A percentile compares a stretch with the other conserved stretches of the same genome.
Evolutionary conservation across 2,797 vertebrate genomes (phyloP).

Genomic region (Squalus acanthias): DNA sequence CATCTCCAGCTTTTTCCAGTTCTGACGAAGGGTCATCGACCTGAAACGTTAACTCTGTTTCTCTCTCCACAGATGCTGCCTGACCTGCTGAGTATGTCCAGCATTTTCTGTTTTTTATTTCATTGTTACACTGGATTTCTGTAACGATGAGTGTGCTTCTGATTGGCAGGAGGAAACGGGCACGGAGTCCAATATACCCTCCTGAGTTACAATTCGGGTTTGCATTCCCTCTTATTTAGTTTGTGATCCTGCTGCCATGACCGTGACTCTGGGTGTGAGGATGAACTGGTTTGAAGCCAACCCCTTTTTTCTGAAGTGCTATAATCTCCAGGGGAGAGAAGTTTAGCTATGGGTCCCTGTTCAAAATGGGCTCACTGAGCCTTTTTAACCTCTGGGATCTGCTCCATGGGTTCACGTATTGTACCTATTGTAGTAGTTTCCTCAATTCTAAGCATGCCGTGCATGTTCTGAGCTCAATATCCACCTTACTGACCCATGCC

Average conservation of each 20-base stretch:
- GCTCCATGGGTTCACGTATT: background rate
- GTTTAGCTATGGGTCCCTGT: background rate
- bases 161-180: background rate
- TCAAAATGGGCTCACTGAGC: background rate
- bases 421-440: background rate
- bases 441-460: background rate
- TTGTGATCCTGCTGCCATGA: background rate
- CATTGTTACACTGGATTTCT: background rate
- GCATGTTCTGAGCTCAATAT: slow-evolving; percentile 1
- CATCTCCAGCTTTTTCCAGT: no score
- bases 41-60: no score
- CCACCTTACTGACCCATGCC: background rate
- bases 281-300: background rate
- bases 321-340: background rate
- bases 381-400: no score
- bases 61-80: no score
- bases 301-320: background rate
- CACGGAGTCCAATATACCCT: background rate
- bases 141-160: background rate
- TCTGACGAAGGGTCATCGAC: no score
- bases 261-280: background rate
- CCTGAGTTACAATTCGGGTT: background rate
- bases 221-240: background rate
- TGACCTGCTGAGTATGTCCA: no score
- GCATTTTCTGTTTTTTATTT: no score